Conservation (phyloP, 1,140 invertebrate species). For the Lysiphlebus fabarum region DNA sequence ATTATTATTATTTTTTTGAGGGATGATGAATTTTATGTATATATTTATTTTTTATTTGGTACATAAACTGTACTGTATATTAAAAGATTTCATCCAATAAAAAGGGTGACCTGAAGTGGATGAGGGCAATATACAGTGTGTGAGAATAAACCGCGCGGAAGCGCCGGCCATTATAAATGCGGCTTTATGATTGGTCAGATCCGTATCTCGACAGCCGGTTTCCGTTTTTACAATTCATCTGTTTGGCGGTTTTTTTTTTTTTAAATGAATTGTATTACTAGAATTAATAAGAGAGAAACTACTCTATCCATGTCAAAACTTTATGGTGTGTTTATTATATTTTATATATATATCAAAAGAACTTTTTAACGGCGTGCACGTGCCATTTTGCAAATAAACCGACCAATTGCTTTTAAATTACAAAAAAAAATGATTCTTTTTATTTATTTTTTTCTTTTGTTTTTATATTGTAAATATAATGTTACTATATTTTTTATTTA, state of each 20-base stretch:
- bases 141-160: conserved; percentile 28
- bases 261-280: background rate
- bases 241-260: background rate
- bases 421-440: background rate
- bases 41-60: too few species aligned
- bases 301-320: conserved; percentile 46
- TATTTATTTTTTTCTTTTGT: background rate
- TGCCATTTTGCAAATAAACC: conserved; percentile 32
- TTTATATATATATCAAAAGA: too few species aligned
- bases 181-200: conserved; percentile 57
- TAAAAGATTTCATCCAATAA: background rate
- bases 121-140: conserved; percentile 11
- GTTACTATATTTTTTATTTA: too few species aligned
- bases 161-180: conserved; percentile 49
- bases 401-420: too few species aligned
- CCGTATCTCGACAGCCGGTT: conserved; percentile 54
- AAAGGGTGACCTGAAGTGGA: conserved; percentile 31
- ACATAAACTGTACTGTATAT: too few species aligned
- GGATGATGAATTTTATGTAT: too few species aligned
- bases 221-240: conserved; percentile 48
- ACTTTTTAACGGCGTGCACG: conserved; percentile 55
- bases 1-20: too few species aligned
- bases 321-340: too few species aligned
- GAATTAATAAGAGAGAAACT: conserved; percentile 2
- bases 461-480: conserved; percentile 6